phyloP scores from a whole-genome alignment of 2,113 vertebrate genomes.

The Charadrius vociferus region DNA sequence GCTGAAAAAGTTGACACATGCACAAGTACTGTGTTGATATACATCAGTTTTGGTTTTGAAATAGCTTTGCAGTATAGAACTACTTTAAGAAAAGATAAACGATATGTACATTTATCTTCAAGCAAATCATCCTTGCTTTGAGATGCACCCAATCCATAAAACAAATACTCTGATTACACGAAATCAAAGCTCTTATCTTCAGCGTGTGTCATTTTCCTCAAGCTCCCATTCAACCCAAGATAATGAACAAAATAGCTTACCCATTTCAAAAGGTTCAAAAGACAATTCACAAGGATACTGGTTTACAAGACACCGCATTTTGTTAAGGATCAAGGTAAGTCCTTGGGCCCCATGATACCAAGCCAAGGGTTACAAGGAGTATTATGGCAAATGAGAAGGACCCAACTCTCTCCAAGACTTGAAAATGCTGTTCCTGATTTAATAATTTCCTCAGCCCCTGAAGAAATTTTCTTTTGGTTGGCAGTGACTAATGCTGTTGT shows the following conservation, averaged over 20 bases:
- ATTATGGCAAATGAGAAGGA: neutral
- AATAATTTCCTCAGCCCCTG: neutral
- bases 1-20: neutral
- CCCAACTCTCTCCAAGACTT: neutral
- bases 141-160: neutral
- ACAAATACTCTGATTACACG: neutral
- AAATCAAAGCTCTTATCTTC: conserved; percentile 55
- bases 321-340: neutral
- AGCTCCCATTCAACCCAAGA: neutral
- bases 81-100: neutral
- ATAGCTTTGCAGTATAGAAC: neutral
- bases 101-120: neutral
- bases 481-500: neutral
- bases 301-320: neutral
- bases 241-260: neutral
- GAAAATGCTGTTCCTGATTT: neutral
- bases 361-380: neutral
- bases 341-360: neutral
- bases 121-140: neutral
- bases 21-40: neutral
- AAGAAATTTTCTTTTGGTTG: neutral
- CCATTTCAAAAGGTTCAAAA: neutral
- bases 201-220: neutral
- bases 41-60: neutral
- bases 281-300: neutral